Evolutionary conservation across 2,797 vertebrate species (phyloP).

Genomic region (Tympanoctomys barrerae): DNA sequence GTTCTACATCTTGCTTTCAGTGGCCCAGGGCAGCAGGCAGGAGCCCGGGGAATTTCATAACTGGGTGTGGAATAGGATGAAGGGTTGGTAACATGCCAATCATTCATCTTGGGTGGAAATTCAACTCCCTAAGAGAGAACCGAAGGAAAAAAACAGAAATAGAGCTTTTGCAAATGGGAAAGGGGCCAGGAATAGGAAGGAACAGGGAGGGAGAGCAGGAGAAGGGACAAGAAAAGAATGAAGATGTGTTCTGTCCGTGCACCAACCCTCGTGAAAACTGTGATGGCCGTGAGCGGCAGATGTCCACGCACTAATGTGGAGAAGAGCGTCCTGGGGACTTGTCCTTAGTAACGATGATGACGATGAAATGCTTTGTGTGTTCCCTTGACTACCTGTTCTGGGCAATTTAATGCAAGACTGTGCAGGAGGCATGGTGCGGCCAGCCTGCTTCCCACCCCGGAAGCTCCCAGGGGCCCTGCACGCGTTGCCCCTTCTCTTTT

Average conservation of each 20-base stretch:
- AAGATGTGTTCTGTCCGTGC: not conserved
- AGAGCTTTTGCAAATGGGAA: not conserved
- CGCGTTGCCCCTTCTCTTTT: fast-evolving
- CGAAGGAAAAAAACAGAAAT: not conserved
- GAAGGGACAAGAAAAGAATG: not conserved
- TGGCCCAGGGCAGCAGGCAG: not conserved
- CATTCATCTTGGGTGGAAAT: not conserved
- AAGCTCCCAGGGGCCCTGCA: fast-evolving
- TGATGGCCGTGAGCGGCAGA: not conserved
- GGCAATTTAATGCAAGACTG: not conserved
- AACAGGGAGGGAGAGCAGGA: not conserved
- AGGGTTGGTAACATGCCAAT: not conserved
- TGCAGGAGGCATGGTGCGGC: not conserved
- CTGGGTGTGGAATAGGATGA: not conserved
- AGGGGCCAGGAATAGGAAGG: not conserved
- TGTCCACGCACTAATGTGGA: not conserved
- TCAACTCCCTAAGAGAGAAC: not conserved
- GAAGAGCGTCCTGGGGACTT: not conserved
- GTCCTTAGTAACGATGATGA: not conserved
- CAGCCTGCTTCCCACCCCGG: no score
- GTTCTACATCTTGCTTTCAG: fast-evolving
- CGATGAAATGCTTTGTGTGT: not conserved
- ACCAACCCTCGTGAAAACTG: not conserved
- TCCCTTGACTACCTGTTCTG: not conserved
- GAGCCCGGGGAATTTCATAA: not conserved